Base-by-base conservation (phyloP, 2,888 invertebrate genomes). In the Limnephilus lunatus region DNA sequence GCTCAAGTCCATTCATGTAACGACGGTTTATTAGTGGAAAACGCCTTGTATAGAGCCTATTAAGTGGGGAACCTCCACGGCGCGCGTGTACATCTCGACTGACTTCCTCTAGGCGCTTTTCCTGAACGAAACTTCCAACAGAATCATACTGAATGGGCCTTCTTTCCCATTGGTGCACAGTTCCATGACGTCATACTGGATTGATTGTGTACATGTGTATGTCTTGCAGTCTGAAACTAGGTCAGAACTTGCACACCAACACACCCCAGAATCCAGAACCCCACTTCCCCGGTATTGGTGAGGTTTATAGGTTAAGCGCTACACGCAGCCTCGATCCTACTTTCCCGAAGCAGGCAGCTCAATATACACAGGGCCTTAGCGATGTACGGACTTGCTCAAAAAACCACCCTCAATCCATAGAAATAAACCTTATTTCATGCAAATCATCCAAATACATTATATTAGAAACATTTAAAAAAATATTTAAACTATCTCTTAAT, bases 101-200 rank as follows among this genome's bases (percentile, higher is more conserved):
- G 96, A 94, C 95, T 85, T 68, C 92, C 90, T 32, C 32, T 95
- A 91, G 94, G 94, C 92, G 92, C 90, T 95, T 95, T 95, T 94
- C 96, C 96, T 96, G 96, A 96, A 96, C 95, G 95, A 96, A 96
- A 95, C 95, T 95, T 95, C 95, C 95, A 85, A 91, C 91, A 91
- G 92, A 91, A 80, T 93, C 91, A 90, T 92, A 90, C 92, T 94
- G 93, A 93, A 93, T 93, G 93, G 93, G 87, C 92, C 92, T 93
- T 87, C 81, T 81, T 88, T 91, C 91, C 88, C 91, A 93, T 93
- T 94, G 93, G 93, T 93, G 93, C 93, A 93, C 93, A 92, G 81
- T 30, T 53, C 80, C 48, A 91, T 94, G 94, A 94, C 94, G 94
- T 94, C 94, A 94, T 83, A 53, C 53, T 68, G 92, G 90, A 90